Evolutionary conservation across 2,113 vertebrate genomes (phyloP).

Genomic region (Pristiophorus japonicus): DNA sequence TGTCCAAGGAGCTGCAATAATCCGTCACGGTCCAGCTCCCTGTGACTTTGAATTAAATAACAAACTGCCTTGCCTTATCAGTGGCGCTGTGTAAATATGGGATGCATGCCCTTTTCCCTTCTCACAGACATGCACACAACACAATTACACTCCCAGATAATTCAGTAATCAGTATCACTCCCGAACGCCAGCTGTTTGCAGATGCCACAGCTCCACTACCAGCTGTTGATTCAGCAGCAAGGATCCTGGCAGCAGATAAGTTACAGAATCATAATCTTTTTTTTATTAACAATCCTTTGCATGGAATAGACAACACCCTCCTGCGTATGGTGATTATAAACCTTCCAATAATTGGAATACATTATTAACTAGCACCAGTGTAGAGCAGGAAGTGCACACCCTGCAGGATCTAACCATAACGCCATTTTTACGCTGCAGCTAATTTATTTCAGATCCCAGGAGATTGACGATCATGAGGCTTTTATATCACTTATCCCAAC

Average conservation of each 20-base stretch:
- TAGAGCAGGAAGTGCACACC: neutral
- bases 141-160: neutral
- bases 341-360: neutral
- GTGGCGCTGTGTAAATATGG: neutral
- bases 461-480: neutral
- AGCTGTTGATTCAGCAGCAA: neutral
- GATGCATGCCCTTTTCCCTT: neutral
- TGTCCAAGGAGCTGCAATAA: constrained; percentile 15
- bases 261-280: neutral
- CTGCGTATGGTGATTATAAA: neutral
- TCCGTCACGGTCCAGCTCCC: constrained; percentile 23
- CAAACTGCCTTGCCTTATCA: neutral
- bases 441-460: constrained; percentile 13
- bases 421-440: neutral
- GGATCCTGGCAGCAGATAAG: neutral
- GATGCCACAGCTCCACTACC: neutral
- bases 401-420: neutral
- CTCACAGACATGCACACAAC: neutral
- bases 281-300: neutral
- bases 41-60: constrained; percentile 9
- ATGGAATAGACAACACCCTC: neutral
- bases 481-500: neutral
- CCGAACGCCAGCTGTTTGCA: neutral
- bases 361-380: neutral
- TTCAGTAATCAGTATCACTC: neutral